Evolutionary conservation across 1,140 invertebrate genomes (phyloP), one percentile per base, ranked within the genome.

Genomic region (Campoletis sonorensis): DNA sequence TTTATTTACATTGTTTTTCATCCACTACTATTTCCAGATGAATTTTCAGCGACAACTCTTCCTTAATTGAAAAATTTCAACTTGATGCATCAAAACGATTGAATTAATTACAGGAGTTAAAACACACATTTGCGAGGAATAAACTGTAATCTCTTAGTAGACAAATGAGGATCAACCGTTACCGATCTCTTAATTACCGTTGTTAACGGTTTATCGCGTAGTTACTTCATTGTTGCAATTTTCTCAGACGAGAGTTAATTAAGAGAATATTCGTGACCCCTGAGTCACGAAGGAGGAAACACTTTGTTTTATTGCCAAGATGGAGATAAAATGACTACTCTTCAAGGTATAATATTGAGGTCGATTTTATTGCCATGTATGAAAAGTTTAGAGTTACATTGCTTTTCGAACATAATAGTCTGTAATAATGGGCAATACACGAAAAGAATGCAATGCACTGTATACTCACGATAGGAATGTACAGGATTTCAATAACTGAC

Each of bases 171-270:
- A 26, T 11, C 21, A 13, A 13, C 61, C 61, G 61, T 64, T 64
- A 64, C 61, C 51, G 23, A 64, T 15, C n/a, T 15, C 23, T 64
- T 26, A 64, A 64, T 64, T 64, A 64, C n/a, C 61, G 23, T 64
- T 8, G 21, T 64, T 64, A 64, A 64, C 61, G 61, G 27, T 64
- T 64, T 64, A 64, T 64, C 61, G 61, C 61, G 4, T 11, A 64
- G 61, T 64, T 26, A 23, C 23, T 64, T 27, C 61, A 64, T 64
- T 64, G 61, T 64, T 64, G 61, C 21, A 64, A 64, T 64, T 64
- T 64, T 64, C 61, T 26, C 61, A 64, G 27, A 23, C 61, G 5
- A 64, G 23, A 21, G 61, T 26, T 64, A 64, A 64, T 64, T 64
- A 64, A 26, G n/a, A 64, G 23, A 23, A 26, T 64, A 26, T 27